Percentiles rank a stretch among this genome's conserved stretches.
These are phyloP conservation scores for Recurvirostra avosetta DNA, from an alignment of 2,113 vertebrate species.

Conservation along the genomic window DNA sequence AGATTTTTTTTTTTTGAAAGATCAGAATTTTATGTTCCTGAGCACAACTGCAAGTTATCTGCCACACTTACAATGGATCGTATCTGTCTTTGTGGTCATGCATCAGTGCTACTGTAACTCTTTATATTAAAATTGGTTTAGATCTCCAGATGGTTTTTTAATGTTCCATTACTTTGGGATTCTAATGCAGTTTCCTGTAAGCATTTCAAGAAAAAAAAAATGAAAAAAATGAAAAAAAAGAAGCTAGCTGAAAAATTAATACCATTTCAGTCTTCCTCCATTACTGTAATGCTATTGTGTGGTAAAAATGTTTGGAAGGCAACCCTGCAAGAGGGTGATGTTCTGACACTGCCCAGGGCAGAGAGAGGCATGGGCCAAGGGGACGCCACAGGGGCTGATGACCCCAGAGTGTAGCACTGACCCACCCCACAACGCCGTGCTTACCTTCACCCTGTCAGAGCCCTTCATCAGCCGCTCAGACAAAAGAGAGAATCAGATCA, in stretches of 20 bases:
- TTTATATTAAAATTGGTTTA: neutral
- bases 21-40: neutral
- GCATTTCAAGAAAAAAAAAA: neutral
- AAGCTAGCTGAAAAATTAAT: neutral
- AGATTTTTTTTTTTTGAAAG: neutral
- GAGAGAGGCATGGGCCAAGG: neutral
- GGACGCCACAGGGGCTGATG: too few relatives aligned
- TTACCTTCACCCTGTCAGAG: neutral
- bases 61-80: neutral
- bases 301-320: neutral
- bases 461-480: rapidly evolving
- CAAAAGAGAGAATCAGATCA: neutral
- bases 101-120: neutral
- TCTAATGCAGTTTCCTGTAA: neutral
- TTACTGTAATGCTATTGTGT: neutral
- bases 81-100: neutral
- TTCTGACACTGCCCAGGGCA: neutral
- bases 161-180: neutral
- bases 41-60: neutral
- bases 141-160: neutral
- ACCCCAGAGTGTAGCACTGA: too few relatives aligned
- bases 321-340: neutral
- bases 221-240: neutral
- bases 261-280: neutral
- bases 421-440: rapidly evolving